Conservation (phyloP, 2,113 vertebrate genomes). For the Elephantulus edwardii region DNA sequence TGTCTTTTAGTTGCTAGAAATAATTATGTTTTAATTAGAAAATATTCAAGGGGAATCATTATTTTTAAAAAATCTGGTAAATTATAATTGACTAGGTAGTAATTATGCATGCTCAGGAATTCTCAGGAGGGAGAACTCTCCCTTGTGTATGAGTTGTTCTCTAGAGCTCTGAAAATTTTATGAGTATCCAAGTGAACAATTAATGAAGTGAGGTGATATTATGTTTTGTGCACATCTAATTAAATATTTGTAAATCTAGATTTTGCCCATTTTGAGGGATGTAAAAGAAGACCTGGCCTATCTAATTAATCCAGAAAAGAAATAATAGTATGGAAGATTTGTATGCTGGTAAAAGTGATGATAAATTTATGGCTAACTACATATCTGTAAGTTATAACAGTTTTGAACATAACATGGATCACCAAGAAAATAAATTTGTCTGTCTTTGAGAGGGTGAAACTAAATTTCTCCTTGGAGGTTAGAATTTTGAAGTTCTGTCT, state of each 20-base stretch:
- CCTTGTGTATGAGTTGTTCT: background rate
- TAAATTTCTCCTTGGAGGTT: too few species aligned
- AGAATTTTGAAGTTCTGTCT: too few species aligned
- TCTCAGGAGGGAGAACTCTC: background rate
- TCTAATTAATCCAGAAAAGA: background rate
- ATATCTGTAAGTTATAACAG: too few species aligned
- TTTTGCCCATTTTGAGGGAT: background rate
- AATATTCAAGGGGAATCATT: background rate
- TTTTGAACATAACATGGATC: too few species aligned
- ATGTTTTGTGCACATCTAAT: background rate
- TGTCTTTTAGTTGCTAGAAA: slow-evolving; percentile 27
- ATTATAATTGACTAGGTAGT: background rate
- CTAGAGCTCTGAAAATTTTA: background rate
- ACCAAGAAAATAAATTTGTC: too few species aligned
- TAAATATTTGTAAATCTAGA: background rate
- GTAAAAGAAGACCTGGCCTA: background rate
- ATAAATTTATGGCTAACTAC: too few species aligned
- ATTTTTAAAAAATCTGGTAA: background rate
- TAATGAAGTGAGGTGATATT: background rate
- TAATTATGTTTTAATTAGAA: background rate
- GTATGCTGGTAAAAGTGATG: accelerated
- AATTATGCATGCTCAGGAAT: background rate
- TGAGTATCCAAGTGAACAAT: background rate
- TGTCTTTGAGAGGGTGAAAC: too few species aligned
- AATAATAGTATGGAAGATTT: background rate